Evolutionary conservation across 2,888 invertebrate genomes (phyloP), one percentile per base, ranked within the genome.

Genomic region (Synanthedon myopaeformis): DNA sequence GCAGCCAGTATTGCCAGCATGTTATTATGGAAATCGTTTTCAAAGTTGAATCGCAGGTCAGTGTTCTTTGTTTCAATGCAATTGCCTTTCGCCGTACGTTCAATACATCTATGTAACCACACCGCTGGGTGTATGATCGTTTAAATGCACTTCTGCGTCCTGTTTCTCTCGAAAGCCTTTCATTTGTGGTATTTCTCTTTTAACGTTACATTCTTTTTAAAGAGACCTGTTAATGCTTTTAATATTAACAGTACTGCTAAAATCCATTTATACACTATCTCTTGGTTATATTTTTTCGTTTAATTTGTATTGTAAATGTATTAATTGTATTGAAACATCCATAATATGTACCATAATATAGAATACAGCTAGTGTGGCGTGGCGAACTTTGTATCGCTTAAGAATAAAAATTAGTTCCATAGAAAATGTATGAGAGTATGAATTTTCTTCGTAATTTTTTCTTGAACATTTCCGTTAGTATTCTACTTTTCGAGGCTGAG

Each of bases 11-110:
- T 58, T 55, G 60, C 61, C 57, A 59, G 66, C 66, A 75, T 70
- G 70, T 76, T 81, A 80, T 79, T 79, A 82, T 76, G 80, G 70
- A 76, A 82, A 79, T 79, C 72, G 69, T 76, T 75, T 72, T 67
- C 66, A 70, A 74, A 74, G 72, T 70, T 64, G 65, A 67, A 70
- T 58, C 62, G 57, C 70, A 62, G 73, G 73, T 71, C 74, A 71
- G 62, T 66, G 71, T 72, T 72, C 79, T 75, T 77, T 79, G 76
- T 78, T 78, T 70, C 70, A 59, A 57, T 71, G 67, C 70, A 70
- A 72, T 64, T 69, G 64, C 69, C 63, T 60, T 69, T 69, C 66
- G 59, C 58, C 60, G 60, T 64, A 67, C 68, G 49, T 49, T 19
- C 13, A 45, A 67, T 69, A 58, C 35, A 35, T 35, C 35, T 35